Conservation (phyloP, 2,797 vertebrate genomes). For the Brachymystax lenok region DNA sequence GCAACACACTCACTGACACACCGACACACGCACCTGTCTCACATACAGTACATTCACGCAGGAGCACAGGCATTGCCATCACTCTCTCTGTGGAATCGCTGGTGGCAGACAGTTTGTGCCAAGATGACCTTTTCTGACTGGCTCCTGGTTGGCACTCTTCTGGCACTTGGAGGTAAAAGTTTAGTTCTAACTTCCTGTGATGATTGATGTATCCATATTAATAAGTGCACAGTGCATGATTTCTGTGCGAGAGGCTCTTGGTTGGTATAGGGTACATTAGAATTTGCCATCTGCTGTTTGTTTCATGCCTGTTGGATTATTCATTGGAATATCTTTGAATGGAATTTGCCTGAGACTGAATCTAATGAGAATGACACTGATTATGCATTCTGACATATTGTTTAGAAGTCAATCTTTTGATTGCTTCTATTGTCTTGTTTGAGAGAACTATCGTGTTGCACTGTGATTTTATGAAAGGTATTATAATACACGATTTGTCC, state of each 20-base stretch:
- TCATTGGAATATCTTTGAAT: slow-evolving; percentile 42
- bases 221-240: slow-evolving; percentile 12
- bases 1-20: slow-evolving; percentile 46
- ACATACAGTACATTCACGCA: slow-evolving; percentile 49
- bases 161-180: slow-evolving; percentile 71
- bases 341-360: slow-evolving; percentile 14
- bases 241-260: not conserved
- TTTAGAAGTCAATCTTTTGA: not conserved
- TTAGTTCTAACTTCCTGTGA: slow-evolving; percentile 27
- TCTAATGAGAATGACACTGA: slow-evolving; percentile 7
- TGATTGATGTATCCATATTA: slow-evolving; percentile 17
- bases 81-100: slow-evolving; percentile 53
- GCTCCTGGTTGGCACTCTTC: slow-evolving; percentile 63
- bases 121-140: slow-evolving; percentile 66
- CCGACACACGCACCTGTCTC: slow-evolving; percentile 28
- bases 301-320: slow-evolving; percentile 33
- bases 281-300: slow-evolving; percentile 39
- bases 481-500: not conserved
- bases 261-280: slow-evolving; percentile 22
- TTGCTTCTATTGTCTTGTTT: not conserved
- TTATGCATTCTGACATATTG: not conserved
- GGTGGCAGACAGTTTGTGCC: slow-evolving; percentile 37
- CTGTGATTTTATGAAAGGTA: not conserved
- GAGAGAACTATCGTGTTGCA: not conserved
- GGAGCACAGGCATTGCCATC: slow-evolving; percentile 47